Percentiles rank a stretch among this genome's conserved stretches.
Conservation (phyloP, 2,888 invertebrate genomes). For the Fragum sueziense region DNA sequence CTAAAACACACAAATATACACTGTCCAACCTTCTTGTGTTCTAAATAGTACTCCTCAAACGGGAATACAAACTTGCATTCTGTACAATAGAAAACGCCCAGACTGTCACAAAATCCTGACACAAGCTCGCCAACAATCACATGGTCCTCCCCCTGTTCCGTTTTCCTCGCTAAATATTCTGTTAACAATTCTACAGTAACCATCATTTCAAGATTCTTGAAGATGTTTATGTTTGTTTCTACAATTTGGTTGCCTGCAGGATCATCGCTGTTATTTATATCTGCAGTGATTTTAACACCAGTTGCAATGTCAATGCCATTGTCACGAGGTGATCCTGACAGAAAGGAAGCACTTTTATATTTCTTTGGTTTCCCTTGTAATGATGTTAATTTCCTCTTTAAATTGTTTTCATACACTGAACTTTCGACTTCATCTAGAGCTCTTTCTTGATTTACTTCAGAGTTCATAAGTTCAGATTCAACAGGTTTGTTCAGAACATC, state of each 20-base stretch:
- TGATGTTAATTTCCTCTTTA: not conserved
- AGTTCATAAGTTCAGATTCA: too few relatives aligned
- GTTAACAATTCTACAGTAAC: constrained; percentile 8
- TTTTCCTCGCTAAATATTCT: not conserved
- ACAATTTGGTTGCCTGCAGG: not conserved
- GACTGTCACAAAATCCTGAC: not conserved
- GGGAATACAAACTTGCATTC: constrained; percentile 15
- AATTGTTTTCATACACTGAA: not conserved
- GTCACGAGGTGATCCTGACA: not conserved
- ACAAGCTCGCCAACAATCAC: constrained; percentile 1
- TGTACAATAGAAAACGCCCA: constrained; percentile 8
- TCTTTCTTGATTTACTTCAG: not conserved
- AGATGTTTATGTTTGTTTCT: not conserved
- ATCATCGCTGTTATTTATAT: not conserved
- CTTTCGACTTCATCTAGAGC: not conserved
- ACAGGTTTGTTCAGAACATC: too few relatives aligned
- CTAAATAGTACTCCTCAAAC: not conserved
- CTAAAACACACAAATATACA: constrained; percentile 15
- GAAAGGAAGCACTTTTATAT: not conserved
- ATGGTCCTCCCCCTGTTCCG: not conserved
- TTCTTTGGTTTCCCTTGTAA: not conserved
- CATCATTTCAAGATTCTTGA: not conserved
- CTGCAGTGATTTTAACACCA: not conserved
- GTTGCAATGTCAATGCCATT: not conserved
- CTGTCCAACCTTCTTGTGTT: constrained; percentile 15